These are phyloP conservation scores for Microctenopoma steveboyesi DNA, from an alignment of 2,797 vertebrate genomes.

Conservation along the genomic window DNA sequence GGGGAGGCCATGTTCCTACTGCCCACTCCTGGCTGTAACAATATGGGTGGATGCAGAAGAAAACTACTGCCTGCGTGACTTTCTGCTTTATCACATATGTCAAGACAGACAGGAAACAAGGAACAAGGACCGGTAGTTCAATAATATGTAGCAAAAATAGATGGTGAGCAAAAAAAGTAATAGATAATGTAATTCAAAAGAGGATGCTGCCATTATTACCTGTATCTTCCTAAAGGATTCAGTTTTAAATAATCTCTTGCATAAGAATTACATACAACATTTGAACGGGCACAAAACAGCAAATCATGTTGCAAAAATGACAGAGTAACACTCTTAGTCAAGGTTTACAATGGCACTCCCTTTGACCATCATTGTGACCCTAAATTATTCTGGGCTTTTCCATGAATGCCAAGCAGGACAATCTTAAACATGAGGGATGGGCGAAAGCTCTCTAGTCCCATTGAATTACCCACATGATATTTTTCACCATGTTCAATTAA, in stretches of 20 bases:
- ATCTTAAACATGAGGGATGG: slow-evolving; percentile 70
- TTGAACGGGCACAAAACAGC: slow-evolving; percentile 3
- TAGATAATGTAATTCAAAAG: not conserved
- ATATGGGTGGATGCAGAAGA: slow-evolving; percentile 56
- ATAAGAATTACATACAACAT: not conserved
- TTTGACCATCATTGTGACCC: slow-evolving; percentile 52
- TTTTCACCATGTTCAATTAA: slow-evolving; percentile 83
- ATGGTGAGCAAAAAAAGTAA: slow-evolving; percentile 7
- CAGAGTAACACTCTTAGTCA: slow-evolving; percentile 22
- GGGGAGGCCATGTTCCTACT: slow-evolving; percentile 48
- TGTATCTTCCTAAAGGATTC: not conserved
- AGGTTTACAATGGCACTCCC: slow-evolving; percentile 52
- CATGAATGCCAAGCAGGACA: slow-evolving; percentile 69
- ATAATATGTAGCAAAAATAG: slow-evolving; percentile 20
- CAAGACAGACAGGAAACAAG: slow-evolving; percentile 45
- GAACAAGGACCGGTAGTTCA: slow-evolving; percentile 38
- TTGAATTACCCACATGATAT: slow-evolving; percentile 80
- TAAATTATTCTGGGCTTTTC: slow-evolving; percentile 38
- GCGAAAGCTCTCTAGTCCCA: slow-evolving; percentile 64
- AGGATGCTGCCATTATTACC: not conserved
- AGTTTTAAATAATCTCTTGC: slow-evolving; percentile 6
- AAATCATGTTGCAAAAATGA: slow-evolving; percentile 20
- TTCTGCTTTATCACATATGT: slow-evolving; percentile 62
- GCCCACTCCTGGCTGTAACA: slow-evolving; percentile 59
- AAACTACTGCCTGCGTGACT: slow-evolving; percentile 49